Base-by-base conservation (phyloP, 2,888 invertebrate genomes). In the Lamellibrachia columna region DNA sequence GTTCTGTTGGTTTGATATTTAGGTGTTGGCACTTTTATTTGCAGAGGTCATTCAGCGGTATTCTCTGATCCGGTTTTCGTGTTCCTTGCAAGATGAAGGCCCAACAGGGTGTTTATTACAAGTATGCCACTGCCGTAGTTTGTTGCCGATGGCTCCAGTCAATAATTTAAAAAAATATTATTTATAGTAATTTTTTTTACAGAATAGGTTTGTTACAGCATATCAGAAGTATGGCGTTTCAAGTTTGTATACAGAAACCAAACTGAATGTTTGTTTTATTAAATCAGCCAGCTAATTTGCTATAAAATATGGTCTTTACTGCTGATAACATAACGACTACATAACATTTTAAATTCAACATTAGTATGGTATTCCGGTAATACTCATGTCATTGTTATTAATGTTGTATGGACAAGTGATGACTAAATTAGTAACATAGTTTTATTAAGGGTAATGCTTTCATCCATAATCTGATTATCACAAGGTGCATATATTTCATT, bases 331-430 rank as follows among this genome's bases (percentile, higher is more conserved):
- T 15, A 15, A 15, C n/a, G 22, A 22, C n/a, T 75, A n/a, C 75
- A 75, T 75, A 75, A 22, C 75, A 75, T 75, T 22, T 75, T 6
- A 75, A 75, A 22, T 75, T 75, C 40, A 75, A 75, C 22, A 75
- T 75, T 75, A 75, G 75, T 75, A 22, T 75, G n/a, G 22, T 75
- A 75, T 75, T 75, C 75, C n/a, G 75, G n/a, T 75, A 75, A 75
- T 75, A 75, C 22, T 75, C 6, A 22, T 11, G 75, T 22, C 75
- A 75, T 75, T 15, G 22, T 75, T 40, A 75, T 15, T 6, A 22
- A 22, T 22, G 22, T 75, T 75, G 75, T 75, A 22, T 75, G 75
- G 75, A 75, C 22, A 22, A 6, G 22, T 75, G 75, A 40, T 40
- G 40, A 40, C 75, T 75, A 75, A n/a, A 75, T 75, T 11, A 75